phyloP scores from a whole-genome alignment of 2,888 invertebrate genomes.

The Pyrrhosoma nymphula region DNA sequence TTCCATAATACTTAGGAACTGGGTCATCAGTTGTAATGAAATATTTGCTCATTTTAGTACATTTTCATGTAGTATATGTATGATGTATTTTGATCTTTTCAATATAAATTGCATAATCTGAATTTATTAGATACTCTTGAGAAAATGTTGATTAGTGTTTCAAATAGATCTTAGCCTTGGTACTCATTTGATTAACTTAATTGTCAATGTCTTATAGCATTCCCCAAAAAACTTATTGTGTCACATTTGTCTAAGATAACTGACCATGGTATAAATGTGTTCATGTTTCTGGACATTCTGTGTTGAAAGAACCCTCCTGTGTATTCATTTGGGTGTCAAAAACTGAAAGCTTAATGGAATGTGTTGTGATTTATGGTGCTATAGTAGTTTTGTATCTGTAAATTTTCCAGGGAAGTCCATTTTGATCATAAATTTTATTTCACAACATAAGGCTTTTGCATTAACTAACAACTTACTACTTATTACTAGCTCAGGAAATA shows the following conservation, averaged over 20 bases:
- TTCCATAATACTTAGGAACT: conserved; percentile 52
- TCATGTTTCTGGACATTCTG: background rate
- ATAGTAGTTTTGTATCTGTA: conserved; percentile 1
- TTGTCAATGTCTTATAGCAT: background rate
- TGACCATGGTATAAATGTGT: background rate
- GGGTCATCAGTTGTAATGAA: conserved; percentile 68
- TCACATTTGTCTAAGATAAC: background rate
- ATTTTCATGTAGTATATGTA: background rate
- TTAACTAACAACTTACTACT: background rate
- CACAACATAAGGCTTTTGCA: background rate
- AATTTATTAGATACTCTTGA: conserved; percentile 69
- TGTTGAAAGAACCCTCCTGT: conserved; percentile 13
- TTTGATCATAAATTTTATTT: background rate
- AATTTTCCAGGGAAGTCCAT: conserved; percentile 42
- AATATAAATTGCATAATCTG: conserved; percentile 68
- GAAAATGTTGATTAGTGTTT: background rate
- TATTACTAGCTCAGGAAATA: background rate
- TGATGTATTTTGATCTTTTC: conserved; percentile 24
- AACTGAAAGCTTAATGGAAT: conserved; percentile 42
- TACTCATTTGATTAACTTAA: background rate
- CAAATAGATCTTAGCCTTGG: background rate
- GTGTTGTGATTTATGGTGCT: conserved; percentile 61
- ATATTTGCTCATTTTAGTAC: conserved; percentile 37
- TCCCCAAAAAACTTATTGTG: background rate
- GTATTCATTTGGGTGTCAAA: background rate